These are phyloP conservation scores for Caenorhabditis sp. DNA, from an alignment of 2,888 invertebrate species.

Conservation along the genomic window DNA sequence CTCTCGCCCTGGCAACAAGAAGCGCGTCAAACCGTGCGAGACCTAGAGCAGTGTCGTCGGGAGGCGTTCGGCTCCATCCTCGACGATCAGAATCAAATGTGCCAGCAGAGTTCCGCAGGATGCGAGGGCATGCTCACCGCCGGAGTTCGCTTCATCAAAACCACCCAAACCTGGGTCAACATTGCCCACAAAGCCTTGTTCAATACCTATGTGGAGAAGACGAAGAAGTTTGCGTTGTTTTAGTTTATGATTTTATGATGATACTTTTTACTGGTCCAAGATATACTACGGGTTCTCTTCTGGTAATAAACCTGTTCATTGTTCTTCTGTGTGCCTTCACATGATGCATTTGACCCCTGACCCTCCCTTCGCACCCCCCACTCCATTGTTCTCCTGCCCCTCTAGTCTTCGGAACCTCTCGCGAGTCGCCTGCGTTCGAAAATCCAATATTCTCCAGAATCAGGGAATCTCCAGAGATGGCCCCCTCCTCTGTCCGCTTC, in stretches of 20 bases:
- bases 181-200: conserved; percentile 61
- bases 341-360: too few species aligned
- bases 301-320: too few species aligned
- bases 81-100: conserved; percentile 65
- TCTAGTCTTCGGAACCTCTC: too few species aligned
- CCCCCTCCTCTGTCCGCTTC: too few species aligned
- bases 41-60: conserved; percentile 66
- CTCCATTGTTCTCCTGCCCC: too few species aligned
- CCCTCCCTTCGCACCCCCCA: too few species aligned
- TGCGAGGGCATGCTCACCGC: conserved; percentile 65
- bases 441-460: too few species aligned
- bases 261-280: too few species aligned
- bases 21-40: conserved; percentile 65
- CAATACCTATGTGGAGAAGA: conserved; percentile 56
- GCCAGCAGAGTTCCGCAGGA: conserved; percentile 66
- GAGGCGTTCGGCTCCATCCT: conserved; percentile 64
- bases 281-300: too few species aligned
- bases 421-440: too few species aligned
- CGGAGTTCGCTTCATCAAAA: conserved; percentile 32
- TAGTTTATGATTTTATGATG: background rate
- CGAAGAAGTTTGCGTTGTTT: conserved; percentile 37
- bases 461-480: too few species aligned
- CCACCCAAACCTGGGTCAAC: conserved; percentile 59
- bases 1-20: conserved; percentile 62
- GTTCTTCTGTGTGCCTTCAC: too few species aligned